Evolutionary conservation across 2,888 invertebrate species (phyloP), one percentile per base, ranked within the genome.

Genomic region (Achlya flavicornis): DNA sequence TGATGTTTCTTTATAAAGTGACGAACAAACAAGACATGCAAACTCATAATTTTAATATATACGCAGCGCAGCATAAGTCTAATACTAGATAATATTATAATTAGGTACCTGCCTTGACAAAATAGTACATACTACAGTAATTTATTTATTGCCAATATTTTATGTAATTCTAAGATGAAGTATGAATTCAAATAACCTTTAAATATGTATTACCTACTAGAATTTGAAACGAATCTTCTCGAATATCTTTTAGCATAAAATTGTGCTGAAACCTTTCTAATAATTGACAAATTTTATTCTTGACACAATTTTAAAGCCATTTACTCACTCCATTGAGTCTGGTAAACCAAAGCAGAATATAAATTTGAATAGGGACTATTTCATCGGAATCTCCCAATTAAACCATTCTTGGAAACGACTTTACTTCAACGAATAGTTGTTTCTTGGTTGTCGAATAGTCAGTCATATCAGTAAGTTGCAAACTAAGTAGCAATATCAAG

Each of bases 271-370:
- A 53, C 19, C 53, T 19, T 53, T 53, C 16, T n/a, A 48, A 48
- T 48, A 16, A 48, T 16, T 48, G 19, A 19, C 14, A 53, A 14
- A 14, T 53, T 53, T 48, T 16, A 16, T n/a, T 8, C n/a, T n/a
- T 16, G 48, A 19, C 3, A 53, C 19, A 53, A 19, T 53, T 53
- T 53, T 53, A 53, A 38, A 12, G 16, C 19, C 19, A 48, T 32
- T 46, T 48, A 32, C 57, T 38, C 58, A 53, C 16, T 53, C 19
- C 53, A 53, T 19, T 53, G 19, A 53, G n/a, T 53, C 19, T 53
- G n/a, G 41, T 41, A 41, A 41, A 48, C 48, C 16, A 48, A 16
- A 7, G 48, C 48, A 4, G 41, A 12, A 41, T 41, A 12, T 38
- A 14, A n/a, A 14, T 14, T 43, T 4, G 43, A 46, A n/a, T n/a